phyloP scores from a whole-genome alignment of 2,888 invertebrate genomes.

The Calameuta pallipes region DNA sequence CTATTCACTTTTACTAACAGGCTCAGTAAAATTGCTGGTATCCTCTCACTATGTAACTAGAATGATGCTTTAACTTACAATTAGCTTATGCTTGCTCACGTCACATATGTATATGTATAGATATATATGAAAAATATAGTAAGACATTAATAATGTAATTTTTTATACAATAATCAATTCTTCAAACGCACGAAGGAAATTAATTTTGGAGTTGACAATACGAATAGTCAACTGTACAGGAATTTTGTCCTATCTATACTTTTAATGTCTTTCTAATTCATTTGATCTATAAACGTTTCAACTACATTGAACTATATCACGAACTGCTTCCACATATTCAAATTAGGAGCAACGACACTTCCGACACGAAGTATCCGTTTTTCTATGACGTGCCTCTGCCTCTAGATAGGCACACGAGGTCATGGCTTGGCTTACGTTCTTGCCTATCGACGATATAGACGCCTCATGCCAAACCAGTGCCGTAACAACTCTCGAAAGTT shows the following conservation, averaged over 20 bases:
- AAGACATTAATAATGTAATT: background rate
- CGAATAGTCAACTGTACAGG: background rate
- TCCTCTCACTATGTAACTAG: background rate
- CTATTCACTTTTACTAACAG: constrained; percentile 4
- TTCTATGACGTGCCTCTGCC: constrained; percentile 53
- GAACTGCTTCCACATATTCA: constrained; percentile 2
- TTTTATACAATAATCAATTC: background rate
- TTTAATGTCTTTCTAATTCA: background rate
- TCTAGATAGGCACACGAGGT: constrained; percentile 54
- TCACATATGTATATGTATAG: background rate
- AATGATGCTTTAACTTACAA: background rate
- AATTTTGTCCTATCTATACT: background rate
- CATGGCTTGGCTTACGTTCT: constrained; percentile 41
- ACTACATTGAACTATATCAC: background rate
- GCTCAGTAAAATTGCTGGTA: background rate
- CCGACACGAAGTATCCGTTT: constrained; percentile 57
- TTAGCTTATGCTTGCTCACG: background rate
- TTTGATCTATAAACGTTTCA: background rate
- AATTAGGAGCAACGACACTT: constrained; percentile 55
- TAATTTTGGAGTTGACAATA: background rate
- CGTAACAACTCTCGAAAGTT: constrained; percentile 30
- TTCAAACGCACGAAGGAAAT: background rate
- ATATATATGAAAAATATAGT: background rate
- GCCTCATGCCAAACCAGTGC: constrained; percentile 10
- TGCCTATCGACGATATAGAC: constrained; percentile 46